Conservation (phyloP, 2,888 invertebrate species). For the Stegophylla sp. region DNA sequence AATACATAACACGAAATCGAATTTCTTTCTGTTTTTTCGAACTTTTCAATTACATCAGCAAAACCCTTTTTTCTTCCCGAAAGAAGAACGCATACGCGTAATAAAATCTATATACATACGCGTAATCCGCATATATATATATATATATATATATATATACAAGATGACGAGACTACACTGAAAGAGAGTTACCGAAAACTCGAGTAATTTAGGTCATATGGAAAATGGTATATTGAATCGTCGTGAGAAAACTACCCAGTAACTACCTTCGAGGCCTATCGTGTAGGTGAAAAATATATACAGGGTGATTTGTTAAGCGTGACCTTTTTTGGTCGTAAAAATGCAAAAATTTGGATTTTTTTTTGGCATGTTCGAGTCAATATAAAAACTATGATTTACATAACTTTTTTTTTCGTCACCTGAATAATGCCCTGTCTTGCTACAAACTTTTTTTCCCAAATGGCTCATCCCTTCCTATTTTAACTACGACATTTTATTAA, state of each 20-base stretch:
- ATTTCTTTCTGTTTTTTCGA: conserved; percentile 54
- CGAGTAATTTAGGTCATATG: neutral
- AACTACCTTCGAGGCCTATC: no score
- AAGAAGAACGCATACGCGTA: neutral
- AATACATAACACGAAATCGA: conserved; percentile 59
- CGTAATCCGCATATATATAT: neutral
- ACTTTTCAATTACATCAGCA: conserved; percentile 59
- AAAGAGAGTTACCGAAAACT: neutral
- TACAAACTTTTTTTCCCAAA: no score
- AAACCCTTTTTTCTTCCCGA: conserved; percentile 38
- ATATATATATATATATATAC: neutral
- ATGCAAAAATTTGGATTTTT: no score
- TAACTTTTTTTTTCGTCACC: no score
- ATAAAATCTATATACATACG: conserved; percentile 1
- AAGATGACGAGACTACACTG: neutral
- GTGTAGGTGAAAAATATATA: neutral
- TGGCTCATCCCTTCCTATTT: no score
- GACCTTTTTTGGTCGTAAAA: no score
- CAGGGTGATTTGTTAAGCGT: no score
- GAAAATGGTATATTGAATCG: neutral
- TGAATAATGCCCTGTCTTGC: no score
- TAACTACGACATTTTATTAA: no score
- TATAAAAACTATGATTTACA: no score
- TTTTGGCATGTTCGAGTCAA: no score
- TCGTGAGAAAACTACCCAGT: no score